Percentiles rank a stretch among this genome's conserved stretches.
phyloP scores from a whole-genome alignment of 23 tunicate species.

The Phallusia fumigata region DNA sequence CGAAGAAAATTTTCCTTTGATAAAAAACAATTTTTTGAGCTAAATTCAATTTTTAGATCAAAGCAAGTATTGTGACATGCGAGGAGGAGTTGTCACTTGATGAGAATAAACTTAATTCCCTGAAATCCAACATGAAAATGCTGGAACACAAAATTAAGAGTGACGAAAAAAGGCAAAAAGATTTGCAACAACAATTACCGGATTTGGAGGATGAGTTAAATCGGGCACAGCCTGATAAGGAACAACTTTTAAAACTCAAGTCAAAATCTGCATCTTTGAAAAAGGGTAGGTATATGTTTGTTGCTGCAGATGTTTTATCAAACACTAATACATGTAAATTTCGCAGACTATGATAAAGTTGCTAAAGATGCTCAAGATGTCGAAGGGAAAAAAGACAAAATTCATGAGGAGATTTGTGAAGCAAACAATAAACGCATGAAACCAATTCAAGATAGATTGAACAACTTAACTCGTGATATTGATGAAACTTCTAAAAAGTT shows the following conservation, averaged over 20 bases:
- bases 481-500: constrained; percentile 44
- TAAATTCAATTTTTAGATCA: background rate
- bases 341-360: constrained; percentile 33
- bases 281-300: background rate
- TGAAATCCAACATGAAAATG: constrained; percentile 32
- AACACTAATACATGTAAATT: background rate
- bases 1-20: background rate
- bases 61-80: constrained; percentile 3
- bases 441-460: constrained; percentile 50
- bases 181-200: constrained; percentile 43
- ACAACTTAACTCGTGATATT: constrained; percentile 26
- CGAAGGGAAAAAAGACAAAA: constrained; percentile 37
- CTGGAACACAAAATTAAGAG: constrained; percentile 39
- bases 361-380: constrained; percentile 35
- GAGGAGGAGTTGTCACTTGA: constrained; percentile 47
- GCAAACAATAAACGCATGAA: constrained; percentile 51
- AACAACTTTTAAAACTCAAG: constrained; percentile 20
- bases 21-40: too few relatives aligned
- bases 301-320: background rate
- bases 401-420: constrained; percentile 44
- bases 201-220: constrained; percentile 38
- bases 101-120: constrained; percentile 12
- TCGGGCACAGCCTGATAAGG: constrained; percentile 63
- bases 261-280: background rate
- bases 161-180: constrained; percentile 27